Conservation (phyloP, 2,888 invertebrate genomes). For the Pyrrhosoma nymphula region DNA sequence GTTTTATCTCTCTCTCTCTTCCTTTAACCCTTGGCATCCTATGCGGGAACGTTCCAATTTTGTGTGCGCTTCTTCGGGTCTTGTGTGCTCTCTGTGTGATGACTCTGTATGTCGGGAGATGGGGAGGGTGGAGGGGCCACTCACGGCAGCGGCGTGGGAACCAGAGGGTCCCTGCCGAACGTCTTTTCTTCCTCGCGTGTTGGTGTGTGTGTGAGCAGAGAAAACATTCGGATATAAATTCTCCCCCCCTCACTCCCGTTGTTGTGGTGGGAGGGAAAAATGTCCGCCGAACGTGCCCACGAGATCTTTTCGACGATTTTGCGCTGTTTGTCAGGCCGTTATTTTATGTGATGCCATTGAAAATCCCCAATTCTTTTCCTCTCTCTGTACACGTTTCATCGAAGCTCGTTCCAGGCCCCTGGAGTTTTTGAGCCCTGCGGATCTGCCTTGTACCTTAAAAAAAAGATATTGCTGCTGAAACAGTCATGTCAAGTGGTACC, state of each 20-base stretch:
- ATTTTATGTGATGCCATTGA: neutral
- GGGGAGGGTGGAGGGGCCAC: neutral
- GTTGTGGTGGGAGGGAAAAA: neutral
- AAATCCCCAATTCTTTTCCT: neutral
- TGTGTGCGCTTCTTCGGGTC: neutral
- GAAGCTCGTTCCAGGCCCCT: neutral
- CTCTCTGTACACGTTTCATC: neutral
- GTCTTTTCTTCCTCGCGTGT: neutral
- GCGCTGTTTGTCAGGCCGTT: neutral
- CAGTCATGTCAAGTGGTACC: neutral
- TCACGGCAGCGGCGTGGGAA: neutral
- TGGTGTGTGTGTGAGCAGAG: neutral
- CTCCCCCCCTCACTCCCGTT: neutral
- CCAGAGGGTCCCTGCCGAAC: neutral
- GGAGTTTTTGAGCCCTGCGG: neutral
- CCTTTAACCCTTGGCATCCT: neutral
- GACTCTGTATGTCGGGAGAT: neutral
- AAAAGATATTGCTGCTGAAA: neutral
- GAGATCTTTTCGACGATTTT: neutral
- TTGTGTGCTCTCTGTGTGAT: too few relatives aligned
- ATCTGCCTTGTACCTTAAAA: neutral
- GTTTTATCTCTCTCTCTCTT: neutral
- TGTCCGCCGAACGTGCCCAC: neutral
- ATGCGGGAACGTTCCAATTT: neutral
- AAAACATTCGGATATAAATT: neutral